These are phyloP conservation scores for Papilio machaon DNA, from an alignment of 1,140 invertebrate species.

Conservation along the genomic window DNA sequence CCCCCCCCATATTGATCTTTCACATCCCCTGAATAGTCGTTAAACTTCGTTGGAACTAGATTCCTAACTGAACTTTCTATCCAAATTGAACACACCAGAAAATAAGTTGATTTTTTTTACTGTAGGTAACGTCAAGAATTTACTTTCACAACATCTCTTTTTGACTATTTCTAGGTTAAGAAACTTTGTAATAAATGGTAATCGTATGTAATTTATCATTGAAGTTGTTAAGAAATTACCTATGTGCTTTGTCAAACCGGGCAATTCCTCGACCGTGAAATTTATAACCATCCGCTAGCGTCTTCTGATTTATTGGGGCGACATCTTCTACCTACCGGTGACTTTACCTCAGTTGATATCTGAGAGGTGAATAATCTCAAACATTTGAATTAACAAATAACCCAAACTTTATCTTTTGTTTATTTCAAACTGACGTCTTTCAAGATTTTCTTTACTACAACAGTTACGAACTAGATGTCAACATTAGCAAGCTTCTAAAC, in stretches of 20 bases:
- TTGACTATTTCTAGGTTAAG: too few species aligned
- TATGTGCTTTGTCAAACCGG: slow-evolving; percentile 24
- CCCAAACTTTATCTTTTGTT: neutral
- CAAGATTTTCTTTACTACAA: neutral
- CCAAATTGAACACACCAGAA: too few species aligned
- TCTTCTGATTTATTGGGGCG: slow-evolving; percentile 28
- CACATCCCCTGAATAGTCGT: too few species aligned
- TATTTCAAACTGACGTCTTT: neutral
- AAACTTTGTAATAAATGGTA: too few species aligned
- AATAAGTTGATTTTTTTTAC: too few species aligned
- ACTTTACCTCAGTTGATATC: slow-evolving; percentile 9
- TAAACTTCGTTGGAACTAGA: too few species aligned
- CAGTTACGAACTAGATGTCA: too few species aligned
- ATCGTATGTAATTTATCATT: neutral
- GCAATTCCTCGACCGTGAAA: slow-evolving; percentile 34
- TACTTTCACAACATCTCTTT: too few species aligned
- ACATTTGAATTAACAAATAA: neutral
- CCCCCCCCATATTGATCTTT: too few species aligned
- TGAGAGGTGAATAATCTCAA: neutral
- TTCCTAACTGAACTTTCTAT: too few species aligned
- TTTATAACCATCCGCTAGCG: slow-evolving; percentile 24
- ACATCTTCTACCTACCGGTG: slow-evolving; percentile 6
- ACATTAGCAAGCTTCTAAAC: too few species aligned
- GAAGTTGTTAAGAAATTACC: slow-evolving; percentile 19
- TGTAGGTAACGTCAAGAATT: too few species aligned